phyloP scores from a whole-genome alignment of 2,888 invertebrate species.

The Harpalus rufipes region DNA sequence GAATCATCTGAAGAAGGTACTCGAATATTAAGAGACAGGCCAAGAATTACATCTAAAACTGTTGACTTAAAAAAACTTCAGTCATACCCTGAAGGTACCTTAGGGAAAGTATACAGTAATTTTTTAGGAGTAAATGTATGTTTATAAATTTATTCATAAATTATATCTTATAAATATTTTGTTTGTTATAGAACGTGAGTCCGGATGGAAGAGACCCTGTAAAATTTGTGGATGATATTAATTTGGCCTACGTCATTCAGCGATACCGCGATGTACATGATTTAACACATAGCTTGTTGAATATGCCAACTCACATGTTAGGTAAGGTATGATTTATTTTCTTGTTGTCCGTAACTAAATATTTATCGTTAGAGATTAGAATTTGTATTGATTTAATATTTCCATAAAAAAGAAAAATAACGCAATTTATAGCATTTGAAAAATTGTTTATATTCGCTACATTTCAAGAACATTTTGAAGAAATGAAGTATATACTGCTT shows the following conservation, averaged over 20 bases:
- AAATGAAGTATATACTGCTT: too few relatives aligned
- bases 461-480: too few relatives aligned
- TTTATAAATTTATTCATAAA: constrained; percentile 10
- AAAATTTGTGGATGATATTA: constrained; percentile 92
- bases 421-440: too few relatives aligned
- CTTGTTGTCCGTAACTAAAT: too few relatives aligned
- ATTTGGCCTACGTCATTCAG: constrained; percentile 97
- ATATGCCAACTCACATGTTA: constrained; percentile 96
- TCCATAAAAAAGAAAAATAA: too few relatives aligned
- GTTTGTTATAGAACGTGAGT: constrained; percentile 84
- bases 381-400: too few relatives aligned
- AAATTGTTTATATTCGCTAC: too few relatives aligned
- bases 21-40: constrained; percentile 87
- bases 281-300: constrained; percentile 92
- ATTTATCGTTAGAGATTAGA: too few relatives aligned
- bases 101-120: constrained; percentile 91
- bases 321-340: constrained; percentile 76
- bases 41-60: constrained; percentile 91
- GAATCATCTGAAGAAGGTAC: constrained; percentile 86
- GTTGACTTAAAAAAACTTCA: constrained; percentile 87
- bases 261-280: constrained; percentile 98
- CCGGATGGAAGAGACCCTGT: constrained; percentile 95
- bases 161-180: constrained; percentile 14
- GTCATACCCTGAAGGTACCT: constrained; percentile 86
- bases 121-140: constrained; percentile 89